These are phyloP conservation scores for Ciona savignyi DNA, from an alignment of 23 tunicate genomes.

Conservation along the genomic window DNA sequence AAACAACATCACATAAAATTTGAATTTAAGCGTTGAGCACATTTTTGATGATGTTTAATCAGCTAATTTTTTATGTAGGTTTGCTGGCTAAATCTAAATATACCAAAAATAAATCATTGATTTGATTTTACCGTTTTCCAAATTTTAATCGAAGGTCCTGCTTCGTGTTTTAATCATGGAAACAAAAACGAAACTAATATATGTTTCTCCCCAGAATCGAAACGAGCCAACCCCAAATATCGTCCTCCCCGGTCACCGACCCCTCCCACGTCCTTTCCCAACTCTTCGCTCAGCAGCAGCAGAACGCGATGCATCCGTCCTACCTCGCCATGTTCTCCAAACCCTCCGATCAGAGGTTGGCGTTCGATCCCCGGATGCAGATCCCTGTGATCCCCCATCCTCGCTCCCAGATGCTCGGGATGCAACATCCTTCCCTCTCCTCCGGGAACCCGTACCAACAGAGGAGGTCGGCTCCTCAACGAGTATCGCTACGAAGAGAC, in stretches of 20 bases:
- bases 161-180: too few relatives aligned
- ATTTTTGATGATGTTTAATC: too few relatives aligned
- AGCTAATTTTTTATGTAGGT: too few relatives aligned
- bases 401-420: not conserved
- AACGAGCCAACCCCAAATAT: not conserved
- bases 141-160: too few relatives aligned
- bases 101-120: too few relatives aligned
- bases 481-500: conserved; percentile 74
- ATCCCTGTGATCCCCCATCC: not conserved
- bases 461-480: not conserved
- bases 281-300: not conserved
- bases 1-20: too few relatives aligned
- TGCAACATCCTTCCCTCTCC: not conserved
- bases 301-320: not conserved
- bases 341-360: not conserved
- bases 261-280: not conserved
- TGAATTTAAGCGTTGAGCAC: too few relatives aligned
- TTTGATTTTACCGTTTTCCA: too few relatives aligned
- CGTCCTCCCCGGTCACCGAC: not conserved
- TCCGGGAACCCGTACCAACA: not conserved
- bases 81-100: too few relatives aligned
- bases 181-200: not conserved
- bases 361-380: not conserved
- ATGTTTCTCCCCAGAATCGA: not conserved
- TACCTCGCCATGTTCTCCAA: not conserved